Conservation (phyloP, 1,140 invertebrate species). For the Agrilus planipennis region DNA sequence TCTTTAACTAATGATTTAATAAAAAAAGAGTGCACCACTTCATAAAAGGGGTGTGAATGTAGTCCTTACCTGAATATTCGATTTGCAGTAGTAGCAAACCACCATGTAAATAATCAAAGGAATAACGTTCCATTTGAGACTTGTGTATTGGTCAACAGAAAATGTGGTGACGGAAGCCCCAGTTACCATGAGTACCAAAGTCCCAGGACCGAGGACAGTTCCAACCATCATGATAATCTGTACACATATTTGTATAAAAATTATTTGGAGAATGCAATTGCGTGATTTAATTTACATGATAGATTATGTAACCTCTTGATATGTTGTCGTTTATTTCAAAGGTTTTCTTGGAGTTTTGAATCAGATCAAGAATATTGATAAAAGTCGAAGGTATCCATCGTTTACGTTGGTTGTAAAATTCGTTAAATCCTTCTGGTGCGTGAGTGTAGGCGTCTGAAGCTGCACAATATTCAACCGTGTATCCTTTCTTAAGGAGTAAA, state of each 20-base stretch:
- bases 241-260: too few species aligned
- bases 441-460: slow-evolving; percentile 89
- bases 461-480: slow-evolving; percentile 81
- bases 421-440: slow-evolving; percentile 74
- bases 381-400: slow-evolving; percentile 85
- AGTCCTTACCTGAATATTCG: slow-evolving; percentile 57
- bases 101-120: slow-evolving; percentile 63
- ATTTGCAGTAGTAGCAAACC: slow-evolving; percentile 61
- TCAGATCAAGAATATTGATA: slow-evolving; percentile 76
- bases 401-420: slow-evolving; percentile 79
- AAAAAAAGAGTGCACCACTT: too few species aligned
- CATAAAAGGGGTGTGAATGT: too few species aligned
- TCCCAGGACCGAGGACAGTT: slow-evolving; percentile 69
- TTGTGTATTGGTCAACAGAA: slow-evolving; percentile 61
- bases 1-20: too few species aligned
- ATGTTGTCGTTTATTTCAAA: slow-evolving; percentile 77
- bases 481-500: slow-evolving; percentile 72
- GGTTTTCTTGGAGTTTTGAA: slow-evolving; percentile 59
- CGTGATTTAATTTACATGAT: too few species aligned
- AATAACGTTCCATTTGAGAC: slow-evolving; percentile 66
- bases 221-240: slow-evolving; percentile 46
- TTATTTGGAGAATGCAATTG: too few species aligned
- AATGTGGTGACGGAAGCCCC: slow-evolving; percentile 78
- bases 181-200: slow-evolving; percentile 83
- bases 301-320: slow-evolving; percentile 68